Percentiles rank a stretch among this genome's conserved stretches.
Evolutionary conservation across 2,888 invertebrate genomes (phyloP).

Genomic region (Plagodis dolabraria): DNA sequence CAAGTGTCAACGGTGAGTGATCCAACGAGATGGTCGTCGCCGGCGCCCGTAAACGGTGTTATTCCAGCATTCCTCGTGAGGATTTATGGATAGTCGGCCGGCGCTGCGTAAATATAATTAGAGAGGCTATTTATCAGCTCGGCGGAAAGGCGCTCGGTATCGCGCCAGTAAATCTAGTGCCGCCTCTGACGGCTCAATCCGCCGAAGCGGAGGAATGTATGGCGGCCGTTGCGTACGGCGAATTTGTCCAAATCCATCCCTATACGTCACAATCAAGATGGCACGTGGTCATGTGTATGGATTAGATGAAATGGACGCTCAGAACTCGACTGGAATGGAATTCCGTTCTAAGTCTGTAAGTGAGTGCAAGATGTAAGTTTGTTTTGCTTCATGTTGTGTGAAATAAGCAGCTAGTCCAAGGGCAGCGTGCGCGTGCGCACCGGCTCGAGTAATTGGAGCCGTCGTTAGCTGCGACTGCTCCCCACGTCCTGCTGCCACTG

Average conservation of each 20-base stretch:
- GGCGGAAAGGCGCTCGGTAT: conserved; percentile 79
- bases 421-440: conserved; percentile 53
- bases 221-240: conserved; percentile 50
- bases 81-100: conserved; percentile 77
- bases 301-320: conserved; percentile 45
- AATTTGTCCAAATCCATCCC: conserved; percentile 55
- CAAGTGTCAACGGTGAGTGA: conserved; percentile 62
- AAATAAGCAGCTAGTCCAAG: conserved; percentile 58
- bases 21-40: conserved; percentile 54
- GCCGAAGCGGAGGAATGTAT: conserved; percentile 67
- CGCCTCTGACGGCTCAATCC: conserved; percentile 78
- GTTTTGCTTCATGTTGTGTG: conserved; percentile 48
- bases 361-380: conserved; percentile 37
- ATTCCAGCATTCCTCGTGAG: conserved; percentile 69
- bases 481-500: conserved; percentile 38
- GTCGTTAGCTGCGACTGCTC: conserved; percentile 41
- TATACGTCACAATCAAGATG: conserved; percentile 64
- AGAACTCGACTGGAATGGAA: conserved; percentile 58
- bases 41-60: conserved; percentile 68
- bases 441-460: conserved; percentile 54
- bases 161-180: conserved; percentile 74
- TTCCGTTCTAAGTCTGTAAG: conserved; percentile 51
- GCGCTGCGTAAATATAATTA: conserved; percentile 84
- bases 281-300: conserved; percentile 49
- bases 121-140: conserved; percentile 81